A percentile compares a stretch with the other conserved stretches of the same genome.
Conservation (phyloP, 2,113 vertebrate genomes). For the Morphnarchus princeps region DNA sequence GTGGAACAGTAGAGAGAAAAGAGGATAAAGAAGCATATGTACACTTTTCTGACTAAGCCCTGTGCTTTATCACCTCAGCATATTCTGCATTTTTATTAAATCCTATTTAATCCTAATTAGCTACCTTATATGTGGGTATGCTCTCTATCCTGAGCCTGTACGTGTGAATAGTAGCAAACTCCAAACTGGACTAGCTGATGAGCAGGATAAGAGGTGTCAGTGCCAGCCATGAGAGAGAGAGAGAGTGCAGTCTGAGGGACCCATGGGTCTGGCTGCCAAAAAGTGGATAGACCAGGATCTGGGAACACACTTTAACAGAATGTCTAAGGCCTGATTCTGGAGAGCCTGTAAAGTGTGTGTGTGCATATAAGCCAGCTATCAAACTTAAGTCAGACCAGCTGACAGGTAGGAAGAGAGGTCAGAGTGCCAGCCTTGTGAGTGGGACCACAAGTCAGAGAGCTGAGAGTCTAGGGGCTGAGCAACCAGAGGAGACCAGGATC, state of each 20-base stretch:
- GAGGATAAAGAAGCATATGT: not conserved
- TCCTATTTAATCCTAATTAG: not conserved
- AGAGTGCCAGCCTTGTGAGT: not conserved
- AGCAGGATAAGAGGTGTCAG: not conserved
- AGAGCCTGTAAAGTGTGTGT: not conserved
- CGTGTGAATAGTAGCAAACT: not conserved
- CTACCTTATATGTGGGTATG: not conserved
- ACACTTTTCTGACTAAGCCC: not conserved
- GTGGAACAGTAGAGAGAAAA: not conserved
- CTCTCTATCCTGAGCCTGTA: not conserved
- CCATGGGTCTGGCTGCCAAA: not conserved
- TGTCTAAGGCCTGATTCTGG: not conserved
- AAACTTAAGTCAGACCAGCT: not conserved
- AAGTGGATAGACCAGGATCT: not conserved
- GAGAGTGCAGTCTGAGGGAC: not conserved
- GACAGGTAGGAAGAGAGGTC: not conserved
- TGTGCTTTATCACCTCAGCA: accelerated
- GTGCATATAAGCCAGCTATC: not conserved
- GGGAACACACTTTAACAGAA: not conserved
- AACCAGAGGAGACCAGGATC: not conserved
- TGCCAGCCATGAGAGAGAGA: not conserved
- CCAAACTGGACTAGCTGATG: not conserved
- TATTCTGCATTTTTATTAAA: not conserved
- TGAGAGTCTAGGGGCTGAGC: not conserved
- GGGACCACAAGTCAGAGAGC: not conserved